Evolutionary conservation across 2,888 invertebrate genomes (phyloP).

Genomic region (Keiferia lycopersicella): DNA sequence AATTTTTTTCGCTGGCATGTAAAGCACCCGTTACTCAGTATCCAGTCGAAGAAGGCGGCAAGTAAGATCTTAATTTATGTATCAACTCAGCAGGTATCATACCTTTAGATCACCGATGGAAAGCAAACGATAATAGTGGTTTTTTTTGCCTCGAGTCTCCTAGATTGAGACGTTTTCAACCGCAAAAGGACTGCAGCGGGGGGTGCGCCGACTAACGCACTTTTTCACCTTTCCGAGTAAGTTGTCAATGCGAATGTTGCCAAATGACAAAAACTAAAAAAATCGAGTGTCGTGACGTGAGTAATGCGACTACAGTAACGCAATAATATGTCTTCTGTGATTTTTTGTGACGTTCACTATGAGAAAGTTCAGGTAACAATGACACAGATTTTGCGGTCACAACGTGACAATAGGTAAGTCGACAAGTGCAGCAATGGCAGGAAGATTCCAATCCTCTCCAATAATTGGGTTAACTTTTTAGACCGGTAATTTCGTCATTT

Average conservation of each 20-base stretch:
- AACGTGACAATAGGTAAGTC: conserved; percentile 36
- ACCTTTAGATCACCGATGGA: conserved; percentile 50
- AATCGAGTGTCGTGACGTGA: conserved; percentile 33
- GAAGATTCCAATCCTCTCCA: neutral
- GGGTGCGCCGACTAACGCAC: conserved; percentile 58
- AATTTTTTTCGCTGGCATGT: neutral
- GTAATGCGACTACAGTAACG: conserved; percentile 27
- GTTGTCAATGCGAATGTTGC: conserved; percentile 59
- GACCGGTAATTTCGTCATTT: neutral
- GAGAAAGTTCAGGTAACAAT: conserved; percentile 45
- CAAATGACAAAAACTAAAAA: conserved; percentile 60
- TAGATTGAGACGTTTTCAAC: conserved; percentile 74
- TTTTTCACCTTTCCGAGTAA: conserved; percentile 59
- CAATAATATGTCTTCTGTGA: conserved; percentile 39
- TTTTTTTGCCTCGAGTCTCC: conserved; percentile 49
- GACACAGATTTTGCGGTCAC: conserved; percentile 46
- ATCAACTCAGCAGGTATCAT: conserved; percentile 62
- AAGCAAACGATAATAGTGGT: conserved; percentile 49
- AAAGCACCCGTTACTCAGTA: conserved; percentile 7
- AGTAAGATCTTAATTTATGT: conserved; percentile 52
- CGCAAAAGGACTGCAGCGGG: conserved; percentile 72
- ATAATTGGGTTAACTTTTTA: neutral
- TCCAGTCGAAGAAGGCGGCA: conserved; percentile 1
- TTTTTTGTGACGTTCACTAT: conserved; percentile 35
- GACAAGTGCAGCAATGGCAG: conserved; percentile 34